Percentiles rank a stretch among this genome's conserved stretches.
Conservation (phyloP, 2,888 invertebrate genomes). For the Lycocerus yunnanus region DNA sequence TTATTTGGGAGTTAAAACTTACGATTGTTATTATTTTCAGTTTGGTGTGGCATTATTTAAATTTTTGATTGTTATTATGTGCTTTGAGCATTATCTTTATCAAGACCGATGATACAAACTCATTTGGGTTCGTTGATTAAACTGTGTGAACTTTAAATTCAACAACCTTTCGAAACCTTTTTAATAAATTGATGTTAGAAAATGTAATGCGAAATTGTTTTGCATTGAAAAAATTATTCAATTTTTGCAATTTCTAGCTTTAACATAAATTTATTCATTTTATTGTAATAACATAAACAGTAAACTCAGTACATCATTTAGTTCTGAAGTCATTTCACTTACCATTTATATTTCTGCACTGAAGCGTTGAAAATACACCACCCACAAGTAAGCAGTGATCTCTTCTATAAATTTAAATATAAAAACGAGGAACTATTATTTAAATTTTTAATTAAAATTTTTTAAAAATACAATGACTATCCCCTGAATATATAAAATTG, state of each 20-base stretch:
- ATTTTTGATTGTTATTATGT: not conserved
- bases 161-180: not conserved
- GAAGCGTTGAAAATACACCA: not conserved
- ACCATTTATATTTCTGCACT: not conserved
- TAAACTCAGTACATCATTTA: not conserved
- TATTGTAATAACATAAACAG: not conserved
- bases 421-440: constrained; percentile 1
- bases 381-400: not conserved
- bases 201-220: no score
- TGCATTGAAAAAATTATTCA: not conserved
- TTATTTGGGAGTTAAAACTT: not conserved
- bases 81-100: not conserved
- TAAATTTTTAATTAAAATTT: constrained; percentile 2
- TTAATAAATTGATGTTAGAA: not conserved
- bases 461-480: not conserved
- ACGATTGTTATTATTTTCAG: not conserved
- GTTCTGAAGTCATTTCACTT: not conserved
- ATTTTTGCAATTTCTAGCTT: not conserved
- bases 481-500: constrained; percentile 3
- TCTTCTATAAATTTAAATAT: not conserved
- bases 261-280: not conserved
- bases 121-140: not conserved
- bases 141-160: not conserved
- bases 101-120: not conserved
- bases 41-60: not conserved